These are phyloP conservation scores for Thrips palmi DNA, from an alignment of 1,140 invertebrate species.

Conservation along the genomic window DNA sequence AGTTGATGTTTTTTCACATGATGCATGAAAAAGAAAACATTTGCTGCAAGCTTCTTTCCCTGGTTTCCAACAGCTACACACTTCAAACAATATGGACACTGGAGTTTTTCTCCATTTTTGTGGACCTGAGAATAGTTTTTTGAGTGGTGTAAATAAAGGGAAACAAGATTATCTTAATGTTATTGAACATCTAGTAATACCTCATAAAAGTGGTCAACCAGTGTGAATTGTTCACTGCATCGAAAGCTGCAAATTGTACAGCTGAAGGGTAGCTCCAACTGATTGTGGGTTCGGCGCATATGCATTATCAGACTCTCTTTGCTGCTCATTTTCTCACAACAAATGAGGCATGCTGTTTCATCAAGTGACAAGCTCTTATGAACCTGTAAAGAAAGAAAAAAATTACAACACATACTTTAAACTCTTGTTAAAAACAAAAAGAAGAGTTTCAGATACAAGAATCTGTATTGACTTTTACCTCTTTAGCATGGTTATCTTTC, in stretches of 20 bases:
- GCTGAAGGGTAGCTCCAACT: conserved; percentile 58
- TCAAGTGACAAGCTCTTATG: conserved; percentile 10
- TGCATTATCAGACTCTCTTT: conserved; percentile 37
- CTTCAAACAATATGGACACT: conserved; percentile 58
- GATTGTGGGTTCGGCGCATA: conserved; percentile 52
- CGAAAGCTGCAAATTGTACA: conserved; percentile 54
- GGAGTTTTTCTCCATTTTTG: conserved; percentile 34
- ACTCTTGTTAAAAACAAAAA: conserved; percentile 4
- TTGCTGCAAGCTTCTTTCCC: conserved; percentile 6
- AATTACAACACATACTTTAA: conserved; percentile 4
- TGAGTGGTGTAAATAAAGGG: neutral
- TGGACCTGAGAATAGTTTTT: conserved; percentile 25
- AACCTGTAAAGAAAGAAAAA: conserved; percentile 10
- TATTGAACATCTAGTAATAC: conserved; percentile 10
- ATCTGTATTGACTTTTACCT: no score
- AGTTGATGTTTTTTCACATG: conserved; percentile 21
- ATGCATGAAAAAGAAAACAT: conserved; percentile 17
- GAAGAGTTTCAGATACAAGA: no score
- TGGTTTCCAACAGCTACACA: conserved; percentile 20
- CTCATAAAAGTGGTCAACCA: conserved; percentile 51
- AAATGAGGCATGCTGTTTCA: conserved; percentile 21
- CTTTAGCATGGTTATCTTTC: no score
- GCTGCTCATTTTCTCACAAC: conserved; percentile 17
- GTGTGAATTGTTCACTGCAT: conserved; percentile 50
- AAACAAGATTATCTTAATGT: neutral